These are phyloP conservation scores for Dromococcyx pavoninus DNA, from an alignment of 2,797 vertebrate genomes.

Conservation along the genomic window DNA sequence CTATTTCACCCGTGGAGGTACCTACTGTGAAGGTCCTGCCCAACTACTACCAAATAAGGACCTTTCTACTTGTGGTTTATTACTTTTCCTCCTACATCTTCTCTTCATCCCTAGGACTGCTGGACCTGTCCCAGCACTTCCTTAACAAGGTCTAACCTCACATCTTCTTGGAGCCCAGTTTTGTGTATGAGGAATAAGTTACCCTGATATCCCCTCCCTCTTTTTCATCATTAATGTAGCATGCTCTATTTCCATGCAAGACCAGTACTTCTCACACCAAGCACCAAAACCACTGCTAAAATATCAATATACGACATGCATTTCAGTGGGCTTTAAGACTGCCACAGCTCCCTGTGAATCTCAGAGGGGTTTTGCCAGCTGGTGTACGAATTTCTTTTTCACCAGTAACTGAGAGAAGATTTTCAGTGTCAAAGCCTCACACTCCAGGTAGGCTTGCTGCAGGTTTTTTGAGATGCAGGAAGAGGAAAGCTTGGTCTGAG, in stretches of 20 bases:
- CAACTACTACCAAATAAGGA: too few species aligned
- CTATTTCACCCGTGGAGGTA: rapidly evolving
- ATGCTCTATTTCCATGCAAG: background rate
- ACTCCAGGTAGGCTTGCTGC: rapidly evolving
- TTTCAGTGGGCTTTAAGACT: background rate
- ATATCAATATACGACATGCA: background rate
- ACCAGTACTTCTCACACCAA: background rate
- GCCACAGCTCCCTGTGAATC: background rate
- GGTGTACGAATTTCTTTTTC: rapidly evolving
- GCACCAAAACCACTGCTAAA: background rate
- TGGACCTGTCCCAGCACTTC: background rate
- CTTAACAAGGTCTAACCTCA: background rate
- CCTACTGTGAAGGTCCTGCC: background rate
- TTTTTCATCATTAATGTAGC: background rate
- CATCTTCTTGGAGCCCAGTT: rapidly evolving
- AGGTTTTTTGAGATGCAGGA: background rate
- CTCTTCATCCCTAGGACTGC: background rate
- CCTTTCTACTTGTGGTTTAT: background rate
- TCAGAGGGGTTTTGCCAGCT: background rate
- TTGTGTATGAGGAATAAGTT: background rate
- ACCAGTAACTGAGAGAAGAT: background rate
- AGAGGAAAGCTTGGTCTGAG: background rate
- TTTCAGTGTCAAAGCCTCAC: background rate
- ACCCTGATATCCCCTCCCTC: rapidly evolving
- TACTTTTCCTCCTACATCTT: background rate